phyloP scores from a whole-genome alignment of 2,888 invertebrate species.

The Cotesia congregata region DNA sequence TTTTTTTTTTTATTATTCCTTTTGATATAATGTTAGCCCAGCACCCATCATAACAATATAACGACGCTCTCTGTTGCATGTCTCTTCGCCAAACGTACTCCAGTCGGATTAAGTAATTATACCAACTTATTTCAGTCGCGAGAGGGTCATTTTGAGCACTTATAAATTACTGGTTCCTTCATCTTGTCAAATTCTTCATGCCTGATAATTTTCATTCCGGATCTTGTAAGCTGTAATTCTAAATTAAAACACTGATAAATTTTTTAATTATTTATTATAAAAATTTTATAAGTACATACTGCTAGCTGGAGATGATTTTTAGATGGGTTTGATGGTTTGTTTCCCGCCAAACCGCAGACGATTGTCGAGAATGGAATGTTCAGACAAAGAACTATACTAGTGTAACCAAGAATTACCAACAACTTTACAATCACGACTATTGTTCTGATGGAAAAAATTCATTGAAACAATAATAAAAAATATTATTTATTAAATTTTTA shows the following conservation, averaged over 20 bases:
- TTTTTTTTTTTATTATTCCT: neutral
- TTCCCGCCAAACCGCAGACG: neutral
- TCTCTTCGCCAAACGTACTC: slow-evolving; percentile 7
- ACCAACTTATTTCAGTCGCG: slow-evolving; percentile 50
- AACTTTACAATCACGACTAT: neutral
- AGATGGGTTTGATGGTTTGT: neutral
- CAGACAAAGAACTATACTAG: neutral
- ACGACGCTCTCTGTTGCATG: slow-evolving; percentile 15
- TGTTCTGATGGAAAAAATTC: neutral
- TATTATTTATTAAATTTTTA: neutral
- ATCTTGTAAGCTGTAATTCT: neutral
- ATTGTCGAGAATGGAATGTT: neutral
- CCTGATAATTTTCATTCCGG: neutral
- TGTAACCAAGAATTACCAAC: neutral
- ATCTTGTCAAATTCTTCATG: neutral
- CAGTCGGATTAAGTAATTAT: slow-evolving; percentile 52
- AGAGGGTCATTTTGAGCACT: slow-evolving; percentile 48
- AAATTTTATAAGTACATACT: no score
- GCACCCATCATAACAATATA: slow-evolving; percentile 18
- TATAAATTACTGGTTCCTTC: slow-evolving; percentile 26
- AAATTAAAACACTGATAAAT: neutral
- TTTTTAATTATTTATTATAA: no score
- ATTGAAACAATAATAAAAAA: neutral
- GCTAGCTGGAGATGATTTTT: neutral
- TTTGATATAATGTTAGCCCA: neutral